A percentile compares a stretch with the other conserved stretches of the same genome.
Conservation (phyloP, 30 jellyfish, hydroid and myxozoan species). For the Rhopilema esculentum region DNA sequence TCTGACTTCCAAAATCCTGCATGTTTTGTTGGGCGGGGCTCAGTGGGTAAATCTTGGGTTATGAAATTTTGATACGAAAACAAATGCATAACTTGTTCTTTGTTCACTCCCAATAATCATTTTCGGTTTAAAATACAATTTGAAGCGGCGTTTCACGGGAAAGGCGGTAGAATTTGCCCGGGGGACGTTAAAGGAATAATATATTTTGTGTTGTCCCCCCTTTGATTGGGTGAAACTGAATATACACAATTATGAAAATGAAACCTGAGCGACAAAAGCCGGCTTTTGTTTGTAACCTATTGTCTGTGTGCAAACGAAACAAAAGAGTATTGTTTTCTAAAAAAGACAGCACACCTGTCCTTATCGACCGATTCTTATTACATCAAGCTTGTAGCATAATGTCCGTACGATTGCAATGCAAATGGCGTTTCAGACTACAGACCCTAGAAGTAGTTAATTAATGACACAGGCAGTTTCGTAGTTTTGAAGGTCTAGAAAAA, state of each 20-base stretch:
- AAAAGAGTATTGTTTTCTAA: neutral
- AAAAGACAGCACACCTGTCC: constrained; percentile 72
- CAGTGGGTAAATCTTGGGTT: too few species aligned
- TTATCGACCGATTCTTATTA: too few species aligned
- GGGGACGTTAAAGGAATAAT: too few species aligned
- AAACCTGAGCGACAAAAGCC: neutral
- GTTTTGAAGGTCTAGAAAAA: neutral
- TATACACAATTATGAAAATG: neutral
- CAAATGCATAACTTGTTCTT: too few species aligned
- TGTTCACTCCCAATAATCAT: too few species aligned
- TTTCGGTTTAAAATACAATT: too few species aligned
- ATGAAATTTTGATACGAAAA: too few species aligned
- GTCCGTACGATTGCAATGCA: neutral
- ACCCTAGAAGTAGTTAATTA: neutral
- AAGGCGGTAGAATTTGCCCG: too few species aligned
- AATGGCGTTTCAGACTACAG: neutral
- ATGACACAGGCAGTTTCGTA: neutral
- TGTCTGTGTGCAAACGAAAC: constrained; percentile 40
- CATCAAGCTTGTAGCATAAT: neutral
- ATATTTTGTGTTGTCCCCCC: too few species aligned
- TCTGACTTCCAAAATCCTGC: too few species aligned
- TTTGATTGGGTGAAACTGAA: neutral
- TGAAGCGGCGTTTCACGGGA: too few species aligned
- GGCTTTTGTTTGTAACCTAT: constrained; percentile 50
- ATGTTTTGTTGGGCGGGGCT: too few species aligned